Percentiles rank a stretch among this genome's conserved stretches.
phyloP scores from a whole-genome alignment of 2,888 invertebrate genomes.

The Aleiodes leptofemur region DNA sequence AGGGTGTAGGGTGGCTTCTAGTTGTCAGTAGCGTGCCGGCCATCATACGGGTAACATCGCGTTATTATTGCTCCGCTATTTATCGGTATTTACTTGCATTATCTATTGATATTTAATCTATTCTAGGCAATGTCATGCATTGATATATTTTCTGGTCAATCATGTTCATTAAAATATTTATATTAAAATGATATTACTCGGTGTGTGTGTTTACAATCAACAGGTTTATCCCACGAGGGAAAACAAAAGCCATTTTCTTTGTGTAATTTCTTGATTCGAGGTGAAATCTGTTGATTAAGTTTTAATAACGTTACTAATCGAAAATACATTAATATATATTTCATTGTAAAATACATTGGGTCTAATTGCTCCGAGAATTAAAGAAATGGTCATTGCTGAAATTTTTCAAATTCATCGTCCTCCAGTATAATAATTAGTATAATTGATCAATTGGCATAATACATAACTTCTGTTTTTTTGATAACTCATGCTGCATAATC shows the following conservation, averaged over 20 bases:
- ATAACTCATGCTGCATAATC: too few relatives aligned
- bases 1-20: conserved; percentile 50
- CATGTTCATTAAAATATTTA: not conserved
- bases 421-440: too few relatives aligned
- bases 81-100: not conserved
- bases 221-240: conserved; percentile 54
- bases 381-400: too few relatives aligned
- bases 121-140: not conserved
- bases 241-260: conserved; percentile 11
- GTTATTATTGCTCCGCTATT: conserved; percentile 7
- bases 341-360: too few relatives aligned
- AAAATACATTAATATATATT: too few relatives aligned
- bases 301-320: too few relatives aligned
- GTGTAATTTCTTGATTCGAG: not conserved
- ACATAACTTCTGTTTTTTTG: too few relatives aligned
- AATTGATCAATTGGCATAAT: too few relatives aligned
- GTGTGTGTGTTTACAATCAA: conserved; percentile 51
- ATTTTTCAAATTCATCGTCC: too few relatives aligned
- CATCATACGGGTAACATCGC: conserved; percentile 51
- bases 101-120: not conserved
- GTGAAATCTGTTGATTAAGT: too few relatives aligned
- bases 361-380: too few relatives aligned
- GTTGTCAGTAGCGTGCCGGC: conserved; percentile 61
- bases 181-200: not conserved
- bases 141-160: not conserved